Conservation (phyloP, 2,797 vertebrate species). For the Podarcis lilfordi region DNA sequence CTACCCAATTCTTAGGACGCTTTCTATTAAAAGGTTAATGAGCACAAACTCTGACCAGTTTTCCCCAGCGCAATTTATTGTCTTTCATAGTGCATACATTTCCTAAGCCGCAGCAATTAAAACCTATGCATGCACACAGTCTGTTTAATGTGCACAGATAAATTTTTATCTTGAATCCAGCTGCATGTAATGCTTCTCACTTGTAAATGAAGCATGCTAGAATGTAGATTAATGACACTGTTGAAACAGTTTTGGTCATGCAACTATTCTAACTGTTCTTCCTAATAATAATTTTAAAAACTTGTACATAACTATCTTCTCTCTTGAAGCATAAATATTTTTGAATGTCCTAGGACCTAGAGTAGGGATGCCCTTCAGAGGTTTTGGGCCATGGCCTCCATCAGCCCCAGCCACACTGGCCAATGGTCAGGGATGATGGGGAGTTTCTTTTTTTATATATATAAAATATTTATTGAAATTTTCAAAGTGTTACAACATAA, state of each 20-base stretch:
- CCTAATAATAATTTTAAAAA: not conserved
- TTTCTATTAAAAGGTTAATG: slow-evolving; percentile 5
- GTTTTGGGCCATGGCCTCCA: too few relatives aligned
- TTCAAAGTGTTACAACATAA: too few relatives aligned
- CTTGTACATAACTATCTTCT: not conserved
- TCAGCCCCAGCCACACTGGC: too few relatives aligned
- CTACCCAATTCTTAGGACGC: not conserved
- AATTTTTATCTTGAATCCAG: not conserved
- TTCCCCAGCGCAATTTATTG: not conserved
- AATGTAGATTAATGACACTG: slow-evolving; percentile 33
- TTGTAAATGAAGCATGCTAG: not conserved
- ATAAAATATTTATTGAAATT: too few relatives aligned
- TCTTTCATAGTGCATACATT: not conserved
- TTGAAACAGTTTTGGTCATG: slow-evolving; percentile 8
- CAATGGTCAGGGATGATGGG: too few relatives aligned
- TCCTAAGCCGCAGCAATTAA: slow-evolving; percentile 19
- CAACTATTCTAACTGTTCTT: not conserved
- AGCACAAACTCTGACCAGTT: not conserved
- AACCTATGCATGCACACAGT: not conserved
- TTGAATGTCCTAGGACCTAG: not conserved
- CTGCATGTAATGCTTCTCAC: not conserved
- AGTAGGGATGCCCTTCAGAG: not conserved
- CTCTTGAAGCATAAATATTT: not conserved
- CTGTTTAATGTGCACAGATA: not conserved
- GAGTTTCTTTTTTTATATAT: too few relatives aligned